Evolutionary conservation across 2,113 vertebrate species (phyloP).

Genomic region (Odocoileus virginianus): DNA sequence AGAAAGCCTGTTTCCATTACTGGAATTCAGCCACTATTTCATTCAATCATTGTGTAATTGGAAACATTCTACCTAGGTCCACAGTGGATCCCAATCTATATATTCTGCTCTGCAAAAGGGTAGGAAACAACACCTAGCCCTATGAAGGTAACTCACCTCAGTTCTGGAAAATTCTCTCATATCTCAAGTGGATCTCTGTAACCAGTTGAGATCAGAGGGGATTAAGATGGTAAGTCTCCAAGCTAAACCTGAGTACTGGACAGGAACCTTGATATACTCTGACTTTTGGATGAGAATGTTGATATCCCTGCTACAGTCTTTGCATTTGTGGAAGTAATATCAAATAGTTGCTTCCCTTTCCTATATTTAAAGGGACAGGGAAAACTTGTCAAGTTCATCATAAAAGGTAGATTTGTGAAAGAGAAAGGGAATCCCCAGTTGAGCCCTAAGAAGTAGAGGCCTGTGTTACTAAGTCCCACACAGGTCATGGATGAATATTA

Average conservation of each 20-base stretch:
- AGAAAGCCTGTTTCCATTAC: background rate
- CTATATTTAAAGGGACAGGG: background rate
- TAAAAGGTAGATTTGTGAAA: background rate
- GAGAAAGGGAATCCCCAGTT: background rate
- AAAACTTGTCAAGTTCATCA: background rate
- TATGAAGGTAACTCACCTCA: background rate
- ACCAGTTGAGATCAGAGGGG: background rate
- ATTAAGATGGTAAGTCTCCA: background rate
- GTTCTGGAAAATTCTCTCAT: background rate
- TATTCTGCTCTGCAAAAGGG: background rate
- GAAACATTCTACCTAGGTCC: background rate
- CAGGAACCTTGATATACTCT: background rate
- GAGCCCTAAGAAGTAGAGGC: background rate
- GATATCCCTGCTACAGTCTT: background rate
- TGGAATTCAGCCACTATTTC: background rate
- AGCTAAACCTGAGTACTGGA: background rate
- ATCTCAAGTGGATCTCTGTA: background rate
- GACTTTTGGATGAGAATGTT: background rate
- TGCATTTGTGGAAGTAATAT: background rate
- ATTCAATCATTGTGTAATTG: background rate
- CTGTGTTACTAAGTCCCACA: background rate
- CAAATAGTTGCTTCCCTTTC: background rate
- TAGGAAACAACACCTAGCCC: background rate
- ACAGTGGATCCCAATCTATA: background rate
- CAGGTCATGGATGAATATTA: background rate